A percentile compares a stretch with the other conserved stretches of the same genome.
Conservation (phyloP, 2,888 invertebrate genomes). For the Incurvaria masculella region DNA sequence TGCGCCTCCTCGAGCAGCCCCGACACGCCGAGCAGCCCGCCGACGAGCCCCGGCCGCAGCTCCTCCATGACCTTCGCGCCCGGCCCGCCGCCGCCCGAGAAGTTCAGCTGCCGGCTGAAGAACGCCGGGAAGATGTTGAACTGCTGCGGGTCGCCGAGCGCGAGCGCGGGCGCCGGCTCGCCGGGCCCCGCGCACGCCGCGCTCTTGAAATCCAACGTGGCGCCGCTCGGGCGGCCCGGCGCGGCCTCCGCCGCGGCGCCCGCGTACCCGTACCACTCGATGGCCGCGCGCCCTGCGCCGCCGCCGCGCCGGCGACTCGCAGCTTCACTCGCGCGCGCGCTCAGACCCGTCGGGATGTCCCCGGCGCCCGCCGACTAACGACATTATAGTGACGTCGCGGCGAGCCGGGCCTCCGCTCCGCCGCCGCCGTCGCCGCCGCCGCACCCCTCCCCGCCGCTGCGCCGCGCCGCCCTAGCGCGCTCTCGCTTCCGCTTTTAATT, state of each 20-base stretch:
- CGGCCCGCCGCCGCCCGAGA: slow-evolving; percentile 68
- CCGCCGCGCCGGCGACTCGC: slow-evolving; percentile 35
- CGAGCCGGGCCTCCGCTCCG: slow-evolving; percentile 7
- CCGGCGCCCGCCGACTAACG: slow-evolving; percentile 64
- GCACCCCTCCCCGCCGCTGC: slow-evolving; percentile 23
- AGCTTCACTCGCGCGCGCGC: slow-evolving; percentile 36
- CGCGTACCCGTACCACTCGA: slow-evolving; percentile 20
- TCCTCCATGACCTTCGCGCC: slow-evolving; percentile 83
- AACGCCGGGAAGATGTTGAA: slow-evolving; percentile 91
- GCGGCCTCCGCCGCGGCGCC: background rate
- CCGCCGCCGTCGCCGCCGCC: slow-evolving; percentile 9
- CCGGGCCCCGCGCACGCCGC: slow-evolving; percentile 63
- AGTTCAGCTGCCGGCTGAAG: slow-evolving; percentile 85
- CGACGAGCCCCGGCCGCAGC: slow-evolving; percentile 76
- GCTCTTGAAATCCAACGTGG: slow-evolving; percentile 84
- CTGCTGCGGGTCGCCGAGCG: slow-evolving; percentile 69
- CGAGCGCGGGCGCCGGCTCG: slow-evolving; percentile 38
- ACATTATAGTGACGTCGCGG: slow-evolving; percentile 57
- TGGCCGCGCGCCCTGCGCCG: slow-evolving; percentile 62
- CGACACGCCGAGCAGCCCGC: slow-evolving; percentile 73
- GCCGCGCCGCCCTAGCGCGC: slow-evolving; percentile 33
- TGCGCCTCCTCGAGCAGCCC: slow-evolving; percentile 71
- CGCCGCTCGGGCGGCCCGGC: slow-evolving; percentile 45
- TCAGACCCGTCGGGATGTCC: slow-evolving; percentile 54
- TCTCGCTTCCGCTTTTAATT: slow-evolving; percentile 29